A percentile compares a stretch with the other conserved stretches of the same genome.
Conservation (phyloP, 2,888 invertebrate species). For the Ochropleura leucogaster region DNA sequence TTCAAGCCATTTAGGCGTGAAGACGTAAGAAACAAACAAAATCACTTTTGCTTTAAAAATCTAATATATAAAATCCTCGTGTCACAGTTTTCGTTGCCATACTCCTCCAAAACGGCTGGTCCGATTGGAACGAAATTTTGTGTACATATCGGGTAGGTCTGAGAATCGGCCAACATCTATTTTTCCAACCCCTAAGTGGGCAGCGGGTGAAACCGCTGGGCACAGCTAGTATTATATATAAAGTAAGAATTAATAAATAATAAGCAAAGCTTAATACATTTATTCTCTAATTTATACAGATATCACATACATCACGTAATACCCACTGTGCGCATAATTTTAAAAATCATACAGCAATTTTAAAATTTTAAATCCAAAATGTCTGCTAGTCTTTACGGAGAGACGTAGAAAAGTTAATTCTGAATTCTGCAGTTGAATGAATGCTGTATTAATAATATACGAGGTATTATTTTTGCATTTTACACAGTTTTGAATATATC, state of each 20-base stretch:
- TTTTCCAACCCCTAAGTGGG: too few relatives aligned
- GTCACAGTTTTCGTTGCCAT: too few relatives aligned
- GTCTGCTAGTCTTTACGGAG: constrained; percentile 5
- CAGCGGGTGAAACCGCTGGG: too few relatives aligned
- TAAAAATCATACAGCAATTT: constrained; percentile 20
- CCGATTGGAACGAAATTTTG: too few relatives aligned
- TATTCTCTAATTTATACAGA: neutral
- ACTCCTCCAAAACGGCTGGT: too few relatives aligned
- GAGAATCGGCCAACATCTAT: too few relatives aligned
- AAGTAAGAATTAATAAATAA: neutral
- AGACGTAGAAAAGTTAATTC: constrained; percentile 47
- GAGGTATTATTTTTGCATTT: constrained; percentile 38
- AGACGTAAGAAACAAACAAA: too few relatives aligned
- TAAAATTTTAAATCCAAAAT: constrained; percentile 30
- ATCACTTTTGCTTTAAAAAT: too few relatives aligned
- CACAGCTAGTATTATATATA: too few relatives aligned
- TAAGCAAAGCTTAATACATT: neutral
- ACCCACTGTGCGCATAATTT: neutral
- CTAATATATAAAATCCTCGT: too few relatives aligned
- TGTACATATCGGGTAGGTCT: too few relatives aligned
- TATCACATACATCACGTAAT: neutral
- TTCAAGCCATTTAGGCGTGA: too few relatives aligned
- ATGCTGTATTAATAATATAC: constrained; percentile 43
- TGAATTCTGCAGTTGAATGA: constrained; percentile 31
- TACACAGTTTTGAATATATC: constrained; percentile 18